A percentile compares a stretch with the other conserved stretches of the same genome.
These are phyloP conservation scores for Clostera curtula DNA, from an alignment of 2,888 invertebrate genomes.

Conservation along the genomic window DNA sequence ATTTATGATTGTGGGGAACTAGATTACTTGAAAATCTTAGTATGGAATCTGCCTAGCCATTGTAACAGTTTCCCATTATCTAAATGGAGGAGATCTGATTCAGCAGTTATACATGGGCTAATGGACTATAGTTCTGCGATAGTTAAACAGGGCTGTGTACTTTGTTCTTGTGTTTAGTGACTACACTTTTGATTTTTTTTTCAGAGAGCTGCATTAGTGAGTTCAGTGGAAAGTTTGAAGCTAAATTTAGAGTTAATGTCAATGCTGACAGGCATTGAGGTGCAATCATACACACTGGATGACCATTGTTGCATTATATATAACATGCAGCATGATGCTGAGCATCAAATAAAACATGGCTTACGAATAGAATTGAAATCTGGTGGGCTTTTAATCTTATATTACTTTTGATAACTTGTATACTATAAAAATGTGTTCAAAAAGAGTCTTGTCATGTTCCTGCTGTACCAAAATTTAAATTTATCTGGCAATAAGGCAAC, in stretches of 20 bases:
- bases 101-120: too few species aligned
- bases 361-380: slow-evolving; percentile 45
- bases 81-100: too few species aligned
- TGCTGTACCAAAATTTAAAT: too few species aligned
- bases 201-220: slow-evolving; percentile 46
- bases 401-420: background rate
- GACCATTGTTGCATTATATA: slow-evolving; percentile 53
- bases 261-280: slow-evolving; percentile 51
- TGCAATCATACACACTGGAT: slow-evolving; percentile 43
- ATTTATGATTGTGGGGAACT: too few species aligned
- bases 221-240: slow-evolving; percentile 36
- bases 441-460: too few species aligned
- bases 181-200: slow-evolving; percentile 4
- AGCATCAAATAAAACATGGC: slow-evolving; percentile 43
- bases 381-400: slow-evolving; percentile 26
- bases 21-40: too few species aligned
- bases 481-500: too few species aligned
- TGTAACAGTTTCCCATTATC: too few species aligned
- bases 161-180: background rate
- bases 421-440: background rate
- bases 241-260: slow-evolving; percentile 39
- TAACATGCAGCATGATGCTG: slow-evolving; percentile 47
- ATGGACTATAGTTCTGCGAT: too few species aligned
- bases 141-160: too few species aligned
- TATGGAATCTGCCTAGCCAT: too few species aligned